Evolutionary conservation across 1,140 invertebrate species (phyloP).

Genomic region (Orius insidiosus): DNA sequence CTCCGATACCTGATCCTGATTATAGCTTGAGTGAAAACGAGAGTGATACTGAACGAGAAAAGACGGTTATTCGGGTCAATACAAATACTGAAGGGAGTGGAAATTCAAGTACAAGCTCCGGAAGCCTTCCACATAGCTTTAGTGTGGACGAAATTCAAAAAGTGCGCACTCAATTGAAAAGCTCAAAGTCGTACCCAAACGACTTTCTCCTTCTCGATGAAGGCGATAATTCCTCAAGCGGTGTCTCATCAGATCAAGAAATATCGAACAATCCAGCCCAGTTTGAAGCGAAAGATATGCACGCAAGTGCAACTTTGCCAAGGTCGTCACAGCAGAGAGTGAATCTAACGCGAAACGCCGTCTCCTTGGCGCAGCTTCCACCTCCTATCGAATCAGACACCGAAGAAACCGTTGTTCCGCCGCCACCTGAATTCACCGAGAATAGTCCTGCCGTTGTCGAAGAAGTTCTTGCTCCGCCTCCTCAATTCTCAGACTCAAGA

Average conservation of each 20-base stretch:
- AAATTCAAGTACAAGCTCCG: constrained; percentile 32
- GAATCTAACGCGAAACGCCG: constrained; percentile 43
- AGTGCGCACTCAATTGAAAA: constrained; percentile 55
- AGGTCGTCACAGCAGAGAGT: constrained; percentile 24
- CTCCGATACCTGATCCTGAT: constrained; percentile 76
- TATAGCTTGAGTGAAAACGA: constrained; percentile 67
- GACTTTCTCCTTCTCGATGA: constrained; percentile 45
- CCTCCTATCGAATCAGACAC: constrained; percentile 62
- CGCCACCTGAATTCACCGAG: constrained; percentile 55
- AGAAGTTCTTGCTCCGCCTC: constrained; percentile 42
- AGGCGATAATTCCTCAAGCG: constrained; percentile 72
- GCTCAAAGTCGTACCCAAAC: constrained; percentile 67
- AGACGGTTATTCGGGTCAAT: constrained; percentile 22
- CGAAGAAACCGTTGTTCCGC: constrained; percentile 44
- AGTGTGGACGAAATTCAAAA: constrained; percentile 77
- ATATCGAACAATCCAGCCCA: constrained; percentile 27
- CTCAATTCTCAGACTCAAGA: constrained; percentile 45
- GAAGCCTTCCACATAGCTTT: constrained; percentile 63
- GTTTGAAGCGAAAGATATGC: constrained; percentile 26
- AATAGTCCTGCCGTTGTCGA: constrained; percentile 26
- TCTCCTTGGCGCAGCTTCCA: constrained; percentile 59
- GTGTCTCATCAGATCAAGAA: constrained; percentile 72
- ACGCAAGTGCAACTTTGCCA: constrained; percentile 27
- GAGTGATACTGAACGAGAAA: constrained; percentile 32
- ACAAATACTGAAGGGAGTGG: constrained; percentile 18